A percentile compares a stretch with the other conserved stretches of the same genome.
Conservation (phyloP, 2,888 invertebrate species). For the Pyrgus malvae region DNA sequence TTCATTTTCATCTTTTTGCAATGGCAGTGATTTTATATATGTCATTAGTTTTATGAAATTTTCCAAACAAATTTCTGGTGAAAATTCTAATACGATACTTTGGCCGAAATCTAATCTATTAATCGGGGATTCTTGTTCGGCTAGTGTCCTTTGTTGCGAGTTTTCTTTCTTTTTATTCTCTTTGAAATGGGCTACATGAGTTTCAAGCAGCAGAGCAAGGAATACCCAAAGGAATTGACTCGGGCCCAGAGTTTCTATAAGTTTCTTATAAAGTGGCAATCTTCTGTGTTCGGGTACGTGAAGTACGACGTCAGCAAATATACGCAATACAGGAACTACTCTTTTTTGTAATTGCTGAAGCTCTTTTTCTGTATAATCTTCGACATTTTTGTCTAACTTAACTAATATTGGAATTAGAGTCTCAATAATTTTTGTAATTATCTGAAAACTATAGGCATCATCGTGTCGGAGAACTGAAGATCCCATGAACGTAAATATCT, state of each 20-base stretch:
- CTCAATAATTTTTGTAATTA: conserved; percentile 94
- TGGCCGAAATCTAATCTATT: conserved; percentile 86
- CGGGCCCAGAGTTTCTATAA: conserved; percentile 87
- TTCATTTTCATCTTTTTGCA: conserved; percentile 80
- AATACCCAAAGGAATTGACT: conserved; percentile 87
- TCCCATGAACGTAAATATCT: conserved; percentile 99
- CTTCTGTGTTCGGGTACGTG: conserved; percentile 97
- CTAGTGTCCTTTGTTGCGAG: conserved; percentile 50
- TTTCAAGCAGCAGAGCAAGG: conserved; percentile 86
- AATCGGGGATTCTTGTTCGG: conserved; percentile 71
- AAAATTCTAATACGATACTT: conserved; percentile 85
- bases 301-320: conserved; percentile 94
- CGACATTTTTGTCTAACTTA: conserved; percentile 64
- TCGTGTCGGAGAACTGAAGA: conserved; percentile 95
- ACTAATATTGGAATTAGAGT: conserved; percentile 93
- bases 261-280: conserved; percentile 88
- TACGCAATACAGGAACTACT: conserved; percentile 87
- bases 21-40: conserved; percentile 85
- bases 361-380: conserved; percentile 59
- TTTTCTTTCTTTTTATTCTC: conserved; percentile 69
- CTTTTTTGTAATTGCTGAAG: conserved; percentile 66
- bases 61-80: conserved; percentile 82
- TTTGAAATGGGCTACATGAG: conserved; percentile 83
- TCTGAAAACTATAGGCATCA: conserved; percentile 96
- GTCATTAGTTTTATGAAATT: conserved; percentile 85